A percentile compares a stretch with the other conserved stretches of the same genome.
Evolutionary conservation across 2,888 invertebrate species (phyloP).

Genomic region (Pyrrhia umbra): DNA sequence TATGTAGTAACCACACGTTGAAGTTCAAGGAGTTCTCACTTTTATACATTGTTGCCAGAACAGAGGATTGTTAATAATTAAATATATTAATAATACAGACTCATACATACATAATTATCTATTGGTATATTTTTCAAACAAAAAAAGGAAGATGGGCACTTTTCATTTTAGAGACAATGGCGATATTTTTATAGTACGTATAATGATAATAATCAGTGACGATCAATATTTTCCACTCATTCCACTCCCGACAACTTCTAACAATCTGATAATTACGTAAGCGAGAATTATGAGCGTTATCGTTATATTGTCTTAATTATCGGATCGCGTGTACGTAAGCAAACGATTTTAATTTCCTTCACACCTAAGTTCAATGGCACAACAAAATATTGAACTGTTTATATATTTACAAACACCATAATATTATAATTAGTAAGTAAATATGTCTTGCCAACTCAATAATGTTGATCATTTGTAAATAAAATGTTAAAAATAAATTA

Average conservation of each 20-base stretch:
- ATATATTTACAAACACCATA: conserved; percentile 50
- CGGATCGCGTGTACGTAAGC: conserved; percentile 61
- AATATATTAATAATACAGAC: too few relatives aligned
- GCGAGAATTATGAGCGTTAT: conserved; percentile 49
- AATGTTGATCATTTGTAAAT: conserved; percentile 24
- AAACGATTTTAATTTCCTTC: conserved; percentile 57
- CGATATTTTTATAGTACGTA: too few relatives aligned
- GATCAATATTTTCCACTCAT: neutral
- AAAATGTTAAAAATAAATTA: conserved; percentile 19
- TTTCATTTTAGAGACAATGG: too few relatives aligned
- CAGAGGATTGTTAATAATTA: too few relatives aligned
- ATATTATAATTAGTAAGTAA: conserved; percentile 27
- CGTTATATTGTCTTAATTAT: conserved; percentile 63
- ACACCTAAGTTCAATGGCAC: conserved; percentile 46
- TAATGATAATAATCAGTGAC: neutral
- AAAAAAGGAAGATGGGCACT: too few relatives aligned
- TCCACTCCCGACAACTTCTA: conserved; percentile 16
- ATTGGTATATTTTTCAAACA: too few relatives aligned
- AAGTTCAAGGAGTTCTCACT: too few relatives aligned
- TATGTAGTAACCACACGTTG: too few relatives aligned
- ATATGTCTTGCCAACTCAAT: conserved; percentile 25
- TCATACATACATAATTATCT: too few relatives aligned
- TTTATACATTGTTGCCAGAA: too few relatives aligned
- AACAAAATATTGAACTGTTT: conserved; percentile 45
- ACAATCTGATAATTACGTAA: conserved; percentile 33